A percentile compares a stretch with the other conserved stretches of the same genome.
These are phyloP conservation scores for Drosophila helvetica DNA, from an alignment of 2,888 invertebrate species.

Conservation along the genomic window DNA sequence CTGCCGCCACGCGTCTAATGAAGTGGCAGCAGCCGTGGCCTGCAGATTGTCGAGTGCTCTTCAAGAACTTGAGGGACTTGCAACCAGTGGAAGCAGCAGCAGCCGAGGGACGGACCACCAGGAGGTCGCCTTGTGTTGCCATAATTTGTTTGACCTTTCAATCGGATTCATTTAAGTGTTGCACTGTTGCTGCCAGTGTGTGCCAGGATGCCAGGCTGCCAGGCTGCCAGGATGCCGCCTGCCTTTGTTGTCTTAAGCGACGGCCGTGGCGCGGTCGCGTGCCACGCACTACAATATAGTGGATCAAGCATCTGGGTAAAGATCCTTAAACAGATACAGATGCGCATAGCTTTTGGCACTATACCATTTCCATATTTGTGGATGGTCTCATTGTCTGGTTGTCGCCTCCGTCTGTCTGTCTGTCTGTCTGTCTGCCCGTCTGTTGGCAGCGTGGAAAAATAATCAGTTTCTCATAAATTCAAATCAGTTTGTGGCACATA, in stretches of 20 bases:
- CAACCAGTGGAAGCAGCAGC: no score
- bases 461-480: slow-evolving; percentile 82
- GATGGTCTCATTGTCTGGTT: slow-evolving; percentile 33
- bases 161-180: slow-evolving; percentile 63
- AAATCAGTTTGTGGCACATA: slow-evolving; percentile 64
- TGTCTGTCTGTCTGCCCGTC: background rate
- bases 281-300: slow-evolving; percentile 31
- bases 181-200: slow-evolving; percentile 5
- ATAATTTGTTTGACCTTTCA: slow-evolving; percentile 82
- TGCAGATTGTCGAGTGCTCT: slow-evolving; percentile 48
- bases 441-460: slow-evolving; percentile 52
- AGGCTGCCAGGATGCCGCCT: slow-evolving; percentile 44
- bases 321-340: slow-evolving; percentile 32
- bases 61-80: slow-evolving; percentile 23
- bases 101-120: slow-evolving; percentile 23
- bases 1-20: slow-evolving; percentile 78
- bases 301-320: slow-evolving; percentile 39
- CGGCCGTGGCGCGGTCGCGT: slow-evolving; percentile 41
- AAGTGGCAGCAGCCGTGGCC: slow-evolving; percentile 68
- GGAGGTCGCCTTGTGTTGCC: slow-evolving; percentile 44
- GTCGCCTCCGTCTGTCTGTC: slow-evolving; percentile 16
- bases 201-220: slow-evolving; percentile 54
- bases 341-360: slow-evolving; percentile 6
- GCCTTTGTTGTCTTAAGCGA: slow-evolving; percentile 60
- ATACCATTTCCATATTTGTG: slow-evolving; percentile 7